Evolutionary conservation across 1,140 invertebrate species (phyloP).

Genomic region (Formica selysi): DNA sequence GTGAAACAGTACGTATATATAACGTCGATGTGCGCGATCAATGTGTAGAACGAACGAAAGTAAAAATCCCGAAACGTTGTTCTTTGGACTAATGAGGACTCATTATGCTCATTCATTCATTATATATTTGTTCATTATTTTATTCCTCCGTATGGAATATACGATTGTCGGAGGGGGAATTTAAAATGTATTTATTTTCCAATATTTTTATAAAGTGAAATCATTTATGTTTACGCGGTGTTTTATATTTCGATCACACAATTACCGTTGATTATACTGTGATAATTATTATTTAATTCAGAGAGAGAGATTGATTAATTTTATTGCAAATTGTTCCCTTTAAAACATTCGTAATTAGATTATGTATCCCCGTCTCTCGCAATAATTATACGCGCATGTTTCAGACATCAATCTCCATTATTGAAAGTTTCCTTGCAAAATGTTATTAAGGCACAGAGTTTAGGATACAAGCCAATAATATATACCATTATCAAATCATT

Average conservation of each 20-base stretch:
- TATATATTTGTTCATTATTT: slow-evolving; percentile 36
- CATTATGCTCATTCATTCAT: slow-evolving; percentile 33
- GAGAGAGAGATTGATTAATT: slow-evolving; percentile 6
- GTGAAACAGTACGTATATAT: slow-evolving; percentile 38
- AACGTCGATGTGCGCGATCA: slow-evolving; percentile 16
- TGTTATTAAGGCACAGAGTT: neutral
- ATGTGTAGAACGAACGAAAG: slow-evolving; percentile 31
- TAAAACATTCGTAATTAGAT: slow-evolving; percentile 22
- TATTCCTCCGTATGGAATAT: neutral
- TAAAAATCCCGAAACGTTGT: slow-evolving; percentile 43
- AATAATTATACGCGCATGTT: neutral
- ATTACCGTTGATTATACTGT: slow-evolving; percentile 40
- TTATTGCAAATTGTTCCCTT: slow-evolving; percentile 8
- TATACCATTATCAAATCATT: neutral
- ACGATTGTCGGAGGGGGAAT: neutral
- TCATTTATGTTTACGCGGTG: neutral
- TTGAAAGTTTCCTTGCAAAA: slow-evolving; percentile 10
- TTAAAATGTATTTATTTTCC: slow-evolving; percentile 9
- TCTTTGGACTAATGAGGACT: slow-evolving; percentile 18
- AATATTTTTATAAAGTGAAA: slow-evolving; percentile 21
- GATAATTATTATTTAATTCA: slow-evolving; percentile 50
- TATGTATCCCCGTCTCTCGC: neutral
- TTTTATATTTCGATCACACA: slow-evolving; percentile 26
- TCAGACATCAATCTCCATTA: slow-evolving; percentile 1
- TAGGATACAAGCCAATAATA: neutral